Evolutionary conservation across 2,113 vertebrate genomes (phyloP), one percentile per base, ranked within the genome.

Genomic region (Melanotaenia duboulayi): DNA sequence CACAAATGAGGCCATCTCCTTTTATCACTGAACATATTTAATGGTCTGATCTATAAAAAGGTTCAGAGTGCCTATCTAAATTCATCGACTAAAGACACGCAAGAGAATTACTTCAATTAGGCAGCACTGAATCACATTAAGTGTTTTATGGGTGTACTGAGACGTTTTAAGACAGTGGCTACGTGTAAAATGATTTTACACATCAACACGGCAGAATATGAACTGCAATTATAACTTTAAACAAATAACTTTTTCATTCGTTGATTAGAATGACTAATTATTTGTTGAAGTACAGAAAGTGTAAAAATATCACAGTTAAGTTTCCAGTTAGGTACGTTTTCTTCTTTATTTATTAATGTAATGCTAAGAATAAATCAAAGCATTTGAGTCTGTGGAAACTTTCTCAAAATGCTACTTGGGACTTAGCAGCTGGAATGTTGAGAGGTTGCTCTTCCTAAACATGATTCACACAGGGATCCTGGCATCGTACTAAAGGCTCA

Each of bases 401-500:
- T n/a, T n/a, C 11, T 17, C 6, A n/a, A 44, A 19, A 40, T 32
- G 37, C 11, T 32, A 13, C 49, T n/a, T 65, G 22, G 22, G 20
- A 23, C 32, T 16, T n/a, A 7, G 7, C 23, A 20, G 17, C 32
- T 81, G 32, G 23, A 46, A 28, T 23, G 9, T 46, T 51, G 23
- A 54, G 55, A 61, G 22, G 7, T 39, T 23, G 32, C 39, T 65
- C 37, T 39, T 79, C 35, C 37, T 35, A 59, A 42, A 58, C n/a
- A 51, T 67, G 39, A 57, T 23, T 44, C 61, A 61, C 63, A 9
- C 24, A 61, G 63, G 65, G 75, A 83, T 66, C 44, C 69, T 90
- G 87, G 81, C 89, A 84, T 82, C 78, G 71, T 44, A 40, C 44
- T 74, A 87, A 82, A 79, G 60, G 69, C 87, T 86, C 87, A 63